Evolutionary conservation across 30 jellyfish, hydroid and myxozoan genomes (phyloP).

Genomic region (Turritopsis dohrnii): DNA sequence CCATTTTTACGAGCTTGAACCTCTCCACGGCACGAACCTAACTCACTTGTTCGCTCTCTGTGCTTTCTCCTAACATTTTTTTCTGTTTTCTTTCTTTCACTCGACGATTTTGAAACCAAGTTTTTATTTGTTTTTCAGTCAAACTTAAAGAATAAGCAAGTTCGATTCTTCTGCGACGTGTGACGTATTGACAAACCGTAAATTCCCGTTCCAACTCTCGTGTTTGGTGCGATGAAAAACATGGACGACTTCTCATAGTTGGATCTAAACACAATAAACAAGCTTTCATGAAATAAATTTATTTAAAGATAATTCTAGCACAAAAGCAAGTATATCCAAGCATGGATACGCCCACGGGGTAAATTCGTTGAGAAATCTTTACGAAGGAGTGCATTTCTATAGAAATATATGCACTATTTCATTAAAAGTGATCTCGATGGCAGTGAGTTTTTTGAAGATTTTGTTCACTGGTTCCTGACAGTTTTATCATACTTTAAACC

Average conservation of each 20-base stretch:
- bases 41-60: not conserved
- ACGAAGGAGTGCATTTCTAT: too few relatives aligned
- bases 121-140: conserved; percentile 86
- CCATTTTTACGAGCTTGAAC: too few relatives aligned
- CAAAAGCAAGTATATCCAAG: too few relatives aligned
- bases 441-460: too few relatives aligned
- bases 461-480: too few relatives aligned
- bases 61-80: conserved; percentile 16
- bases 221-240: conserved; percentile 88
- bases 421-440: too few relatives aligned
- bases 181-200: conserved; percentile 67
- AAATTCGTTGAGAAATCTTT: too few relatives aligned
- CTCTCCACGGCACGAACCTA: not conserved
- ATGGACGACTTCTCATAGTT: conserved; percentile 96
- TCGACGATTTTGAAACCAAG: conserved; percentile 94
- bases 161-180: conserved; percentile 86
- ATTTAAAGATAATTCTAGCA: too few relatives aligned
- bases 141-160: conserved; percentile 71
- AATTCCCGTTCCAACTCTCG: conserved; percentile 83
- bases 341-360: too few relatives aligned
- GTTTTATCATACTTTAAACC: too few relatives aligned
- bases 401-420: too few relatives aligned
- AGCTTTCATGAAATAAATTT: not conserved
- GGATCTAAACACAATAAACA: conserved; percentile 59
- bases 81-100: conserved; percentile 83